Base-by-base conservation (phyloP, 2,113 vertebrate genomes). In the Siphamia tubifer region DNA sequence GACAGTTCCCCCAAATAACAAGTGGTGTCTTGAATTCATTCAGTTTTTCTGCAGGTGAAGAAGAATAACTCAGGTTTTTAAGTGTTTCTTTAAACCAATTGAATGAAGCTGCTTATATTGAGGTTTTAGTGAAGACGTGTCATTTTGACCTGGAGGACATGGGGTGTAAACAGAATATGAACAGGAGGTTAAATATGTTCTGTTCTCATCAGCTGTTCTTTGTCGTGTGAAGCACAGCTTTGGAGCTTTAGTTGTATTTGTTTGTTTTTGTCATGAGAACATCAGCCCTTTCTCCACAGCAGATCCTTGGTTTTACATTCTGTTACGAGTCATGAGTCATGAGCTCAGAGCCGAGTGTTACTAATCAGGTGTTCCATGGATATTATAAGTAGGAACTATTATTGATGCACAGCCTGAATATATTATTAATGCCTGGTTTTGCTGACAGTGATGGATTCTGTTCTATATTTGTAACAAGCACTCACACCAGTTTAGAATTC, bases 401-500 rank as follows among this genome's bases (percentile, higher is more conserved):
- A 12, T 34, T 15, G 6, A 30, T 30, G 8, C 36, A n/a, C 5
- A n/a, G 7, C 28, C 4, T 25, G 4, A 35, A 12, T 47, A 35
- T 17, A 28, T 42, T 47, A 1, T 30, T 17, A 16, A 19, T 67
- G 7, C 15, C 21, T 32, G 2, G 1, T 7, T 35, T 7, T 23
- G 28, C n/a, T 25, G 38, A 43, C 30, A 23, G 32, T 5, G 34
- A 51, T 11, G 17, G 5, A 49, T 40, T 19, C 10, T 38, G 10
- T 28, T 57, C 4, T 65, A 47, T 16, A 58, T 65, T 42, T 43
- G 36, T n/a, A 1, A 1, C 6, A 8, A 0, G 13, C 55, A 28
- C 57, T 63, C 31, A 66, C 51, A 31, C 21, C 0, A 1, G 21
- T 67, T 63, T 34, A 57, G 24, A 47, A 39, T 42, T 42, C 43